Evolutionary conservation across 2,797 vertebrate species (phyloP), one percentile per base, ranked within the genome.

Genomic region (Carapus acus): DNA sequence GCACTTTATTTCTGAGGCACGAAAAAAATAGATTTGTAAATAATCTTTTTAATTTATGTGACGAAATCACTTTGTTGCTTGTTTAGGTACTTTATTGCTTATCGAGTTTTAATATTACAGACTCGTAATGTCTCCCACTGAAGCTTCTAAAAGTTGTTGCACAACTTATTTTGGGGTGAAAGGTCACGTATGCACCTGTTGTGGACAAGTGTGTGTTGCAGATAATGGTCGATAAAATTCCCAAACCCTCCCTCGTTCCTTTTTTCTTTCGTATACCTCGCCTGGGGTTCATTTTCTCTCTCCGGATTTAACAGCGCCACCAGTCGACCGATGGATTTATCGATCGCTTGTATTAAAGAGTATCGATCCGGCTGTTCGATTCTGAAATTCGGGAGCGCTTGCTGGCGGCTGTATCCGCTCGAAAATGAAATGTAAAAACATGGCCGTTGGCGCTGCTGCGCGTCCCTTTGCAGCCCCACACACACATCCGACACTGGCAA

Each of bases 241-340:
- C 6, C 11, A 14, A 13, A 34, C 16, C 14, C 8, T n/a, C 21
- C 15, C 6, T 11, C 41, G 12, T 31, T 46, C 22, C 17, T 59
- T 54, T 40, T 41, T 23, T 8, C 36, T 15, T 41, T 54, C 38
- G 46, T 21, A 3, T 18, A 22, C 48, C 65, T 59, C 29, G 15
- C 23, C 24, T 19, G 3, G 3, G 61, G 60, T 65, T 49, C 17
- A 63, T 24, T 23, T 33, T 13, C 4, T 6, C 8, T 34, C 45
- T 9, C 46, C 38, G 52, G 52, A 77, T 80, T 69, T 48, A 4
- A 27, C 62, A 65, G 67, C 19, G 22, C 56, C 43, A 54, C 69
- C 56, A 79, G 68, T 83, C n/a, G 76, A 65, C 56, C 46, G 49
- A 78, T 71, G 50, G 77, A 81, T 78, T 76, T 79, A 85, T 81